Base-by-base conservation (phyloP, 2,888 invertebrate species). In the Tachystola acroxantha region DNA sequence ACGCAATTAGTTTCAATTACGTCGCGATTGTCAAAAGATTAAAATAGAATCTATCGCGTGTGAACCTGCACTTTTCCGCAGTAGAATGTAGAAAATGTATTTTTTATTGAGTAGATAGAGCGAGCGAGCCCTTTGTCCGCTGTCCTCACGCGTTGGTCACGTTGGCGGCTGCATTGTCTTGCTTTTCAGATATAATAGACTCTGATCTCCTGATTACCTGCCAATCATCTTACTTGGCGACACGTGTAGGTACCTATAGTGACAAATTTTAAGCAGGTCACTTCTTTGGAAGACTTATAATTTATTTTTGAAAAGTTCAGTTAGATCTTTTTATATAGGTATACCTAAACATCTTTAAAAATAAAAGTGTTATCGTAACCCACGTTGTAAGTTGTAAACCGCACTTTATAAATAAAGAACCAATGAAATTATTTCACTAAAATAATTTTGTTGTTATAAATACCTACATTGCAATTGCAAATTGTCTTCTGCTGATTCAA, bases 21-120 rank as follows among this genome's bases (percentile, higher is more conserved):
- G 45, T 54, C 45, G 68, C 65, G 68, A 77, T 80, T 78, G 71
- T 77, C 80, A 74, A 82, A 82, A 82, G 79, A 72, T 79, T 77
- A 75, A 78, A 77, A 81, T 77, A 79, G 71, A 78, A 70, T 68
- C 50, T 65, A 74, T 85, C 73, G 85, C 85, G 82, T 85, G 85
- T 72, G 69, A 69, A 72, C 57, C 61, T 46, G 42, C 72, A 79
- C 73, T 78, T 84, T 82, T 75, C 73, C 64, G 54, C 51, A 37
- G 50, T 73, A 79, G 70, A 74, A 75, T 75, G 72, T 73, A 71
- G 74, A 76, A 71, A 76, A 74, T 53, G 59, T 34, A 26, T 43
- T 39, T 61, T 73, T 69, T 72, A 76, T 75, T 45, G 46, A 41
- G 44, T 34, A 33, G 37, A 39, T 52, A 45, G 40, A 48, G 47